phyloP scores from a whole-genome alignment of 2,797 vertebrate species.

The Helarctos malayanus region DNA sequence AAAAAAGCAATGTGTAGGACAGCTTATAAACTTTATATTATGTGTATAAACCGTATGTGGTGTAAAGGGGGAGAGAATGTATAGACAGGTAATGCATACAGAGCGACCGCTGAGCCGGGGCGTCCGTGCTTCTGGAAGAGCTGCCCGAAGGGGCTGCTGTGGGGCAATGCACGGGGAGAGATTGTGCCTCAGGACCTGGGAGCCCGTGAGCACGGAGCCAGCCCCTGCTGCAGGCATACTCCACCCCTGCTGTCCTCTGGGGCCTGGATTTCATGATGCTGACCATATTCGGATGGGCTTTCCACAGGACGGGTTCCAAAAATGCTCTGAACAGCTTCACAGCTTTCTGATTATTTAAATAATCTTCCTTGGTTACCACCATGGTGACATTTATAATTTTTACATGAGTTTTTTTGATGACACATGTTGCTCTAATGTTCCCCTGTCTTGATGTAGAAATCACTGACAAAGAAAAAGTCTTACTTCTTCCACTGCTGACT shows the following conservation, averaged over 20 bases:
- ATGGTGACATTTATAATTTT: background rate
- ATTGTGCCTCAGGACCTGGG: background rate
- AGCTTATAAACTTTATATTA: background rate
- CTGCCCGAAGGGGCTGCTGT: too few species aligned
- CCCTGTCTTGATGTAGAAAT: background rate
- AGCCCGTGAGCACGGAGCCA: fast-evolving
- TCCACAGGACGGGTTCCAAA: background rate
- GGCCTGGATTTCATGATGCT: fast-evolving
- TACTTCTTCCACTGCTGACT: background rate
- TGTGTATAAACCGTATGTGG: background rate
- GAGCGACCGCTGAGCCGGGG: background rate
- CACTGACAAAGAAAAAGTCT: background rate
- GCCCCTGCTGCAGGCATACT: too few species aligned
- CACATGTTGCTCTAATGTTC: background rate
- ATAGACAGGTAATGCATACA: too few species aligned
- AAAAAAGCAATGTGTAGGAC: background rate
- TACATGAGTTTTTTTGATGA: background rate
- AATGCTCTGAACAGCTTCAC: background rate
- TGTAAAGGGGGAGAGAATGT: background rate
- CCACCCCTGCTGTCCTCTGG: background rate
- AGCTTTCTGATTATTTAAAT: background rate
- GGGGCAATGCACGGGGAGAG: background rate
- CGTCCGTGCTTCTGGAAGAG: background rate
- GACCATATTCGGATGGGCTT: background rate
- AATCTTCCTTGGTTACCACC: background rate